Evolutionary conservation across 1,140 invertebrate genomes (phyloP), one percentile per base, ranked within the genome.

Genomic region (Eriocheir sinensis): DNA sequence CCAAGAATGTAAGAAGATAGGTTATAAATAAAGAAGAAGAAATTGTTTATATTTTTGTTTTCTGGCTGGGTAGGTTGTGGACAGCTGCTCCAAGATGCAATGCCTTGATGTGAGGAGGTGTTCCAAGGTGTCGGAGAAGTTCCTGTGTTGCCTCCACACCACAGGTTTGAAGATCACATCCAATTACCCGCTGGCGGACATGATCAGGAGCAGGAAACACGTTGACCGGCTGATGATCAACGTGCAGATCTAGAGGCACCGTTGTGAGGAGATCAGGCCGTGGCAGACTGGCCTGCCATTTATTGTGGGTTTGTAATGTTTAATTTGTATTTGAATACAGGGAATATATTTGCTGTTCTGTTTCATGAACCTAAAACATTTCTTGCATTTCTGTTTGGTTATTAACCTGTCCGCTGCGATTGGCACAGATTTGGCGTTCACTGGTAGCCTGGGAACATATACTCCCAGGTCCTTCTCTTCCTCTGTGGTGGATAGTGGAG

Each of bases 151-250:
- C 36, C 36, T 83, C 32, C 34, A 21, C 34, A 30, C 36, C 6
- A 83, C 32, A 40, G 32, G 81, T 17, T 32, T 83, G 3, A 34
- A 36, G 34, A 40, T 83, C 3, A 83, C 36, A 34, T 83, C 81
- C 6, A 40, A 40, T 34, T 83, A 83, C 32, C 4, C 81, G 34
- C 21, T 83, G 81, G 81, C 81, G 15, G 81, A 83, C 36, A 83
- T 83, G 81, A 40, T 83, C 81, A 83, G 34, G 81, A 83, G 81
- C 9, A 83, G 81, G 34, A 83, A 34, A 21, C 27, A 83, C 15
- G 81, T 83, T 36, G 36, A 83, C 34, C 36, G 21, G 12, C 81
- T 83, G 3, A 6, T 17, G 3, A 83, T 83, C 36, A 83, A 83
- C 21, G 30, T 83, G 34, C 81, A 83, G 21, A 83, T 83, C 3